These are phyloP conservation scores for Augochlorella aurata DNA, from an alignment of 2,888 invertebrate genomes.

Conservation along the genomic window DNA sequence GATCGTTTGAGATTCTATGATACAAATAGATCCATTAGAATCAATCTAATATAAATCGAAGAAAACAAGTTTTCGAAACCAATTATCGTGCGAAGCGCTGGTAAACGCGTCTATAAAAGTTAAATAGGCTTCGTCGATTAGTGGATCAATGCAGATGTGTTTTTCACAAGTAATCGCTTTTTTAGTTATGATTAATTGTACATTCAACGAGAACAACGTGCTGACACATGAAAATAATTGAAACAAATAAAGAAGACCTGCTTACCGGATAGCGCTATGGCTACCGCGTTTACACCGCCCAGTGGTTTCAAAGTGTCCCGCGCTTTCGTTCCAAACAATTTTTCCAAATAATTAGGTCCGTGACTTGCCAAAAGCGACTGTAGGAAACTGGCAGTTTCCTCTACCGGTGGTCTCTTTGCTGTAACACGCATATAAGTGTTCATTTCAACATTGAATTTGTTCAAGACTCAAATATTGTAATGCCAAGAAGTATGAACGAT, in stretches of 20 bases:
- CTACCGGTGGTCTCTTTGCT: slow-evolving; percentile 98
- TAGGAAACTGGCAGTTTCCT: slow-evolving; percentile 97
- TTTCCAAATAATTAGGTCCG: slow-evolving; percentile 97
- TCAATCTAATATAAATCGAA: background rate
- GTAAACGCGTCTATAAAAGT: background rate
- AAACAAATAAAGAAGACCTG: background rate
- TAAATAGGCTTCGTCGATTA: no score
- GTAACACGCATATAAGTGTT: slow-evolving; percentile 60
- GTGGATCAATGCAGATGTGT: no score
- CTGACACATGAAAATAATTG: no score
- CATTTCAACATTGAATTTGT: background rate
- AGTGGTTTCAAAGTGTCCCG: slow-evolving; percentile 94
- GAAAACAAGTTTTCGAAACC: background rate
- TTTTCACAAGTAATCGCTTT: background rate
- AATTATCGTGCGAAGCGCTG: background rate
- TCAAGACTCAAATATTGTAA: background rate
- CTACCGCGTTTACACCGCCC: slow-evolving; percentile 97
- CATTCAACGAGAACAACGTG: no score
- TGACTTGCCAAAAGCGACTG: slow-evolving; percentile 96
- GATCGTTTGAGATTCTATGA: slow-evolving; percentile 94
- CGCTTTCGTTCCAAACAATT: slow-evolving; percentile 97
- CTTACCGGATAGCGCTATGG: slow-evolving; percentile 95
- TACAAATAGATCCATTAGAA: background rate
- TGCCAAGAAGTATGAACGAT: background rate
- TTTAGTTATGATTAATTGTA: background rate